A percentile compares a stretch with the other conserved stretches of the same genome.
phyloP scores from a whole-genome alignment of 1,140 invertebrate genomes.

The Chelonus insularis region DNA sequence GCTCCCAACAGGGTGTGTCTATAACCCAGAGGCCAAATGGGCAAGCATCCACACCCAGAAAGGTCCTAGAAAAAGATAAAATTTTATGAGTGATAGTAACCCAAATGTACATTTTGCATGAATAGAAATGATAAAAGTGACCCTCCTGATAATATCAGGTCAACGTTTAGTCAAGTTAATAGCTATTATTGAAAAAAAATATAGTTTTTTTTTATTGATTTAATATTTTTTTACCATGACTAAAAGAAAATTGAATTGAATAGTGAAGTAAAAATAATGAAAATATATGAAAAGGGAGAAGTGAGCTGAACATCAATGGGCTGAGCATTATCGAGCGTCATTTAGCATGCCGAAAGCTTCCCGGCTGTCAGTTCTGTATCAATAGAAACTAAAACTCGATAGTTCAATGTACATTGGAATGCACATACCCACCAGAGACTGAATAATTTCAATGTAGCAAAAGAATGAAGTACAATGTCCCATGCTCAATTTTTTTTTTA shows the following conservation, averaged over 20 bases:
- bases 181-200: too few species aligned
- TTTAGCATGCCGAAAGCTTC: conserved; percentile 1
- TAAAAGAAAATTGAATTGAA: too few species aligned
- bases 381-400: background rate
- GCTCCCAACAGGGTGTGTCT: too few species aligned
- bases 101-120: conserved; percentile 1
- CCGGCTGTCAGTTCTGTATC: background rate
- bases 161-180: too few species aligned
- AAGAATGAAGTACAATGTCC: conserved; percentile 9
- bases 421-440: background rate
- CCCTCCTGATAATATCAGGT: too few species aligned
- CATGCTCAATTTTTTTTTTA: background rate
- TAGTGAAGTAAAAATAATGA: too few species aligned
- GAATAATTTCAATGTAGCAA: conserved; percentile 9
- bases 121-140: background rate
- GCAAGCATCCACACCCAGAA: background rate
- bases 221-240: too few species aligned
- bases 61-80: background rate
- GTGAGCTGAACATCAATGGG: too few species aligned
- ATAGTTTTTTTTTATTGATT: too few species aligned
- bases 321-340: background rate
- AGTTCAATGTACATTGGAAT: background rate
- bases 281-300: too few species aligned
- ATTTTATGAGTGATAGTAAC: background rate
- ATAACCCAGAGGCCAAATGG: background rate